Conservation (phyloP, 92 coral and sea anemone genomes). For the Muricea muricata region DNA sequence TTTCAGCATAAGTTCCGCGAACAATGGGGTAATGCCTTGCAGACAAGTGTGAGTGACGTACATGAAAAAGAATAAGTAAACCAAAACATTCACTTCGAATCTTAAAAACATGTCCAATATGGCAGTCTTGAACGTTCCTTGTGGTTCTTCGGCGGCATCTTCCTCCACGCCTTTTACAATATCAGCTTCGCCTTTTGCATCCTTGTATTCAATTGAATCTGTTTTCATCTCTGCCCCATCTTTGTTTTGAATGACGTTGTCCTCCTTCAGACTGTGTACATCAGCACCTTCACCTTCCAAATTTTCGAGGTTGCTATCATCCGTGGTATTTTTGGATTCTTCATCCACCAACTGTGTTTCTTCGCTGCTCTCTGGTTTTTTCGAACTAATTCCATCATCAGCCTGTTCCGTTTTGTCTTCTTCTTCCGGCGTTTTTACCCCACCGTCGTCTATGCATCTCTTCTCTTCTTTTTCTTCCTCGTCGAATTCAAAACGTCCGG, state of each 20-base stretch:
- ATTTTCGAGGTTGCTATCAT: not conserved
- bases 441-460: not conserved
- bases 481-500: not conserved
- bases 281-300: not conserved
- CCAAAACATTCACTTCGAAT: constrained; percentile 37
- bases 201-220: not conserved
- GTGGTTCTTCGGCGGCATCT: not conserved
- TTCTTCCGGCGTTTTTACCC: not conserved
- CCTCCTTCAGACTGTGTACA: not conserved
- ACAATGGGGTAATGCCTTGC: constrained; percentile 37
- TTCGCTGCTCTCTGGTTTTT: not conserved
- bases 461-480: not conserved
- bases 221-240: not conserved
- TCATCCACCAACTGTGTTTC: not conserved
- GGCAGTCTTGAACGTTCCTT: constrained; percentile 18
- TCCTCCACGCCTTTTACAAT: not conserved
- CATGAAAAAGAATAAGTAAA: constrained; percentile 42
- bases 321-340: not conserved
- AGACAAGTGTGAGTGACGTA: constrained; percentile 43
- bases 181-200: not conserved
- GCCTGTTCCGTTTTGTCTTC: not conserved
- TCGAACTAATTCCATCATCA: not conserved
- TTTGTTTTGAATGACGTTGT: not conserved
- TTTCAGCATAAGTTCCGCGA: constrained; percentile 28
- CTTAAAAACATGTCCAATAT: constrained; percentile 26